phyloP scores from a whole-genome alignment of 2,113 vertebrate genomes.

The Serinus canaria region DNA sequence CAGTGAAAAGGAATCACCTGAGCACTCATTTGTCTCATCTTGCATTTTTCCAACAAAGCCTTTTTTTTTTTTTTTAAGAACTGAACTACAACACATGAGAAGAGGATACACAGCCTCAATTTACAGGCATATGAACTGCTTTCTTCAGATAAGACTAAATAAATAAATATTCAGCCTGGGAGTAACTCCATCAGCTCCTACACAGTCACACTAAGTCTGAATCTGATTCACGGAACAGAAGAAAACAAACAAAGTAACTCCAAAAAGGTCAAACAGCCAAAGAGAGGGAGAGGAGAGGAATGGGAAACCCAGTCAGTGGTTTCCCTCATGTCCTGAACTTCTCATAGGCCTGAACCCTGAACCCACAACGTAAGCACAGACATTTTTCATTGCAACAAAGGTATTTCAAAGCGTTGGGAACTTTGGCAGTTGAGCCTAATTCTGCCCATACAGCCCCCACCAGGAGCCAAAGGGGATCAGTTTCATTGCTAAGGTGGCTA shows the following conservation, averaged over 20 bases:
- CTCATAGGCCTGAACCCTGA: neutral
- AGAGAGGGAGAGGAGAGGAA: neutral
- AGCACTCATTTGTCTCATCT: neutral
- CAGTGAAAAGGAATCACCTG: neutral
- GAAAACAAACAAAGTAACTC: constrained; percentile 15
- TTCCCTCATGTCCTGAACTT: neutral
- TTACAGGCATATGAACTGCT: neutral
- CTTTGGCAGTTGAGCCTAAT: neutral
- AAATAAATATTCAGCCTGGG: neutral
- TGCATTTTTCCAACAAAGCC: neutral
- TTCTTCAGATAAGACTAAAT: neutral
- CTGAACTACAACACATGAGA: neutral
- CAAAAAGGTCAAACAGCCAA: neutral
- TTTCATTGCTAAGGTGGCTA: constrained; percentile 20
- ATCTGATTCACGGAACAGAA: neutral
- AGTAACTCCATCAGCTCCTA: neutral
- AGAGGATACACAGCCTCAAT: neutral
- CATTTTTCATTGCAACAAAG: constrained; percentile 2
- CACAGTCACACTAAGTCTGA: neutral
- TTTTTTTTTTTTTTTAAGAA: neutral
- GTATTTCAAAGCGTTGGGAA: constrained; percentile 10
- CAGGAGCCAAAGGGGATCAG: neutral
- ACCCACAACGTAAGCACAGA: neutral
- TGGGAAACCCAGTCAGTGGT: neutral
- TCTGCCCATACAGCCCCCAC: neutral